phyloP scores from a whole-genome alignment of 1,140 invertebrate genomes.

The Drosophila micromelanica region DNA sequence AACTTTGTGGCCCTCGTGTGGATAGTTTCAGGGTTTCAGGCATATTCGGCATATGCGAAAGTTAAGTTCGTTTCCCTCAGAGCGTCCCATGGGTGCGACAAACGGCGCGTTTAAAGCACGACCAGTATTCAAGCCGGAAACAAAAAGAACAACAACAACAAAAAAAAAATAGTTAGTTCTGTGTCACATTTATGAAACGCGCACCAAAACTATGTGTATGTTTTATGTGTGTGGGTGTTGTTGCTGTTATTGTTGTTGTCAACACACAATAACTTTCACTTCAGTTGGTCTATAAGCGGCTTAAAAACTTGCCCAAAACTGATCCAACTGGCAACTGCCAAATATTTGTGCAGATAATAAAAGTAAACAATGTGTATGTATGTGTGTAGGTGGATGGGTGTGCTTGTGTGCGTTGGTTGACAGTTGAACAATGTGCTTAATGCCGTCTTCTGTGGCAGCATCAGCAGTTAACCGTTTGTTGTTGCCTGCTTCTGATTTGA shows the following conservation, averaged over 20 bases:
- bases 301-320: conserved; percentile 74
- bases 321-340: conserved; percentile 56
- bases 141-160: conserved; percentile 50
- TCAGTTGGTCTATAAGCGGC: conserved; percentile 64
- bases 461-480: conserved; percentile 38
- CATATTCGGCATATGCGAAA: conserved; percentile 37
- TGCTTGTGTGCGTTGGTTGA: conserved; percentile 13
- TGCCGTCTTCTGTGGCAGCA: conserved; percentile 11
- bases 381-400: conserved; percentile 8
- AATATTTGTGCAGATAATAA: conserved; percentile 80
- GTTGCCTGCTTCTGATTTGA: conserved; percentile 43
- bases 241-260: conserved; percentile 28
- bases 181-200: conserved; percentile 76
- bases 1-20: conserved; percentile 44
- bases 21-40: conserved; percentile 38
- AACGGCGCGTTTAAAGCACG: conserved; percentile 35
- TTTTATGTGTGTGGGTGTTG: conserved; percentile 17
- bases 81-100: conserved; percentile 19
- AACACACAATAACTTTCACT: conserved; percentile 74
- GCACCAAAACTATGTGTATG: conserved; percentile 50
- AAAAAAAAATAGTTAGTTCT: conserved; percentile 73
- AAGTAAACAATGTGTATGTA: too few species aligned
- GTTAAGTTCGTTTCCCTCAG: conserved; percentile 32
- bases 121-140: conserved; percentile 48
- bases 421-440: conserved; percentile 52